Evolutionary conservation across 2,888 invertebrate genomes (phyloP), one percentile per base, ranked within the genome.

Genomic region (Caenorhabditis sulstoni): DNA sequence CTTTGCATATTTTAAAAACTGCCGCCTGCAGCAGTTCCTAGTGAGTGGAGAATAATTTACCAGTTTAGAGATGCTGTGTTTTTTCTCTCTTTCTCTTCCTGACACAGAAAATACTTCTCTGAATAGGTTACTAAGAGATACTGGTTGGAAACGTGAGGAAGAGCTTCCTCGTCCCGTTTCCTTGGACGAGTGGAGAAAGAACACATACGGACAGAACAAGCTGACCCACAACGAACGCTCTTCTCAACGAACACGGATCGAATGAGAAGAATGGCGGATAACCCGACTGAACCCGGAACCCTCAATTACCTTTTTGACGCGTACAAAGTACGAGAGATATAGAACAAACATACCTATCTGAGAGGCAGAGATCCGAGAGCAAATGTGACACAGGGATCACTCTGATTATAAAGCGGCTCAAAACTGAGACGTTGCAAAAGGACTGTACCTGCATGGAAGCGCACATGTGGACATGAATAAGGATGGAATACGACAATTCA

Each of bases 1-100:
- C 64, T 73, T 73, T 64, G 64, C 73, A 73, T 73, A 73, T 73
- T 73, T 73, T 64, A 73, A 64, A 64, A 73, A 58, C 73, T 49
- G 45, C 57, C 62, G 62, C 59, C 45, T 49, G 57, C 64, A 58
- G 58, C 58, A 44, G 44, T 22, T 11, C 41, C 22, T 29, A 45
- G 14, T 14, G 41, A 41, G 16, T 22, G 57, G 44, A 12, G 45
- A 58, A 58, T 58, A 58, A 58, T 58, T 58, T 45, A 58, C 11
- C 53, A 29, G 14, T 53, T 53, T 53, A 29, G 35, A n/a, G 29
- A 29, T 29, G 29, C 7, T 29, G 3, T 29, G 29, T 29, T 29
- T 29, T 29, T 7, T 29, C 4, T 29, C 29, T n/a, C n/a, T n/a
- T n/a, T n/a, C n/a, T n/a, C n/a, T n/a, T n/a, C n/a, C n/a, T n/a